Conservation (phyloP, 35 echinoderm and acorn worm species). For the Chiridota heheva region DNA sequence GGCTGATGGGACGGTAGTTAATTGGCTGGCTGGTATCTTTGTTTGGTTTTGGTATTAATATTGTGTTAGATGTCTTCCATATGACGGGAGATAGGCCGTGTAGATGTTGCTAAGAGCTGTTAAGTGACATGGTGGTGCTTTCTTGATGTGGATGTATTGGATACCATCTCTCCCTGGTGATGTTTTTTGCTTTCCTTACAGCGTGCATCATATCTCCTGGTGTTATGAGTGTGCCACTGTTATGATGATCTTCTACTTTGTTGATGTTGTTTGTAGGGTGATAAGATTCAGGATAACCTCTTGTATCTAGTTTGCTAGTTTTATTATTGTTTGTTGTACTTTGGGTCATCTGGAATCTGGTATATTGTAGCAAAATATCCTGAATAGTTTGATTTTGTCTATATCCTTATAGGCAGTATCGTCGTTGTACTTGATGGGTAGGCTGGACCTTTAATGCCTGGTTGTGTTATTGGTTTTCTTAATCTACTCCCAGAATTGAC, state of each 20-base stretch:
- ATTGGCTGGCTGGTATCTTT: no score
- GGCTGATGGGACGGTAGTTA: no score
- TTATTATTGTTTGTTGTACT: neutral
- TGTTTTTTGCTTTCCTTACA: neutral
- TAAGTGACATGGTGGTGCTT: neutral
- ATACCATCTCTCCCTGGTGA: neutral
- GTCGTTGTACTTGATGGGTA: neutral
- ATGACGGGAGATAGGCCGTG: no score
- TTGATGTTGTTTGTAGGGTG: neutral
- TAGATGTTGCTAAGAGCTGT: no score
- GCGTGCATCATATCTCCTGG: neutral
- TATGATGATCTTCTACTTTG: neutral
- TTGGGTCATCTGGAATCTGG: conserved; percentile 17
- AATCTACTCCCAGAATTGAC: neutral
- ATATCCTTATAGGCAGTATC: neutral
- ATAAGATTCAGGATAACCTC: neutral
- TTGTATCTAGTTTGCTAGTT: neutral
- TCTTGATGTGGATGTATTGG: neutral
- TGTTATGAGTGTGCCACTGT: neutral
- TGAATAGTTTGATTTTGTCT: neutral
- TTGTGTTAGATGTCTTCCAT: no score
- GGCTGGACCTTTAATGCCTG: no score
- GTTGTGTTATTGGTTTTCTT: conserved; percentile 3
- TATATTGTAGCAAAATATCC: conserved; percentile 15
- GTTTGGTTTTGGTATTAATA: no score